A percentile compares a stretch with the other conserved stretches of the same genome.
These are phyloP conservation scores for Pantala flavescens DNA, from an alignment of 1,140 invertebrate species.

Conservation along the genomic window DNA sequence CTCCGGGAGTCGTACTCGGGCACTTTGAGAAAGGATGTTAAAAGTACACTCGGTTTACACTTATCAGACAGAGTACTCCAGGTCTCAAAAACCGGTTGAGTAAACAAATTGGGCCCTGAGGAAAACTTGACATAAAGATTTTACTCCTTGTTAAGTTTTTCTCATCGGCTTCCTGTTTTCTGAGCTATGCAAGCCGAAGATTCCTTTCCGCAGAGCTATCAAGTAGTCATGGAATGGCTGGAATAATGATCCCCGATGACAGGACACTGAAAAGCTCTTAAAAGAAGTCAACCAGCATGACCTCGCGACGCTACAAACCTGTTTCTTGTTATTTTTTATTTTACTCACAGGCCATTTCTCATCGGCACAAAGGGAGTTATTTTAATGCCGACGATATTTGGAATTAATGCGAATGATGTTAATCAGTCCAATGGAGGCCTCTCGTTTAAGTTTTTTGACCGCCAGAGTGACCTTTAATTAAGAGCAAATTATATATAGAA, in stretches of 20 bases:
- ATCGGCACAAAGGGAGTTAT: background rate
- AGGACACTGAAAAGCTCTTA: conserved; percentile 5
- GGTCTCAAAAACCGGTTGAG: background rate
- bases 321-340: background rate
- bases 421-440: no score
- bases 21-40: no score
- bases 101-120: conserved; percentile 5
- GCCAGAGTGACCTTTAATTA: no score
- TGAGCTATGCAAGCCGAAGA: background rate
- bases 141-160: background rate
- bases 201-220: background rate
- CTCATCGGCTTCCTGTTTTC: background rate
- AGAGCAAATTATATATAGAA: no score
- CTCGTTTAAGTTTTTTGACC: no score
- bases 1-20: no score
- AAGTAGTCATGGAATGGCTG: conserved; percentile 8
- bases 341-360: background rate
- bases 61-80: background rate
- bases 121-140: conserved; percentile 10
- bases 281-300: conserved; percentile 9
- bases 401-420: background rate
- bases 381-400: background rate
- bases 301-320: background rate
- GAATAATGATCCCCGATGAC: conserved; percentile 8
- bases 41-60: background rate